Conservation (phyloP, 2,888 invertebrate genomes). For the Erannis defoliaria region DNA sequence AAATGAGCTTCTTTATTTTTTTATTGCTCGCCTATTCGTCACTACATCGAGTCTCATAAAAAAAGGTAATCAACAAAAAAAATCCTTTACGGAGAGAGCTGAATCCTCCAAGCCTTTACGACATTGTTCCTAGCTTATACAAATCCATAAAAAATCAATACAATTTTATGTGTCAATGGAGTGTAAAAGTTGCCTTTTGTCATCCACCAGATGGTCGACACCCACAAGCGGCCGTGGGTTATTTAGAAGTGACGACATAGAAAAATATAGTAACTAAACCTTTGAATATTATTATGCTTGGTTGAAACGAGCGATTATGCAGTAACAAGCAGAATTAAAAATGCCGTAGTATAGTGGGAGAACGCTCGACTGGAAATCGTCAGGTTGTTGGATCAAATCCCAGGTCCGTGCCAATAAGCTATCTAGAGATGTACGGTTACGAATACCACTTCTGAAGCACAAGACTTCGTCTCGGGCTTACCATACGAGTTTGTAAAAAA, state of each 20-base stretch:
- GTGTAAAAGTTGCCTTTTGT: constrained; percentile 24
- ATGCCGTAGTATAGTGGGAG: too few relatives aligned
- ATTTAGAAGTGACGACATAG: constrained; percentile 30
- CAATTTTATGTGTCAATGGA: constrained; percentile 18
- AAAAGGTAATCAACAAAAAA: not conserved
- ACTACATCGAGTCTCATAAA: not conserved
- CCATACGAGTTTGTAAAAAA: too few relatives aligned
- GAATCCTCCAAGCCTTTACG: too few relatives aligned
- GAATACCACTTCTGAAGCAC: too few relatives aligned
- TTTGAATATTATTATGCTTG: constrained; percentile 8
- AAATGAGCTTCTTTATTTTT: too few relatives aligned
- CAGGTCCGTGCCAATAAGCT: too few relatives aligned
- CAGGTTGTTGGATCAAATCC: too few relatives aligned
- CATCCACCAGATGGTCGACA: constrained; percentile 36
- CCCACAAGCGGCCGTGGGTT: constrained; percentile 34
- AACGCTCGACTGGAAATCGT: too few relatives aligned
- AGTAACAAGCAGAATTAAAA: not conserved
- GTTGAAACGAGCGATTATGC: not conserved
- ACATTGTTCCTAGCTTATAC: constrained; percentile 8
- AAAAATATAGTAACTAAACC: constrained; percentile 13
- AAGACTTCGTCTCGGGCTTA: too few relatives aligned
- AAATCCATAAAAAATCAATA: constrained; percentile 11
- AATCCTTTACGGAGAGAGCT: too few relatives aligned
- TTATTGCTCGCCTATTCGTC: too few relatives aligned
- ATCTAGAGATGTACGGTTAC: too few relatives aligned